Evolutionary conservation across 2,797 vertebrate species (phyloP), one percentile per base, ranked within the genome.

Genomic region (Neosilurus hyrtlii): DNA sequence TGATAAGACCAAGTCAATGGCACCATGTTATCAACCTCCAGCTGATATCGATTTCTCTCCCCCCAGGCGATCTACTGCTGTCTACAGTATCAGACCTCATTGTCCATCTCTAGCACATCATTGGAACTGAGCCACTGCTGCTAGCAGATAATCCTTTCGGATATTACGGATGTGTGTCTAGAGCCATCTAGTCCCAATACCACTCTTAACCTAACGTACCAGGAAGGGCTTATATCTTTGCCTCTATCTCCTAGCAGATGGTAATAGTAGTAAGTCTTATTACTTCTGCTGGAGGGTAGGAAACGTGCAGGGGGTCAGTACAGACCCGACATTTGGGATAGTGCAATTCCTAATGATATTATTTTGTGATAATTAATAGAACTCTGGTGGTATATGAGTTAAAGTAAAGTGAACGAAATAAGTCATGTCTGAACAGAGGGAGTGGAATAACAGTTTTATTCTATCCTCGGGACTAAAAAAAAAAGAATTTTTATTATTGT

Each of bases 1-100:
- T 52, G 85, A 85, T 84, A 86, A 88, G 86, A 81, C 76, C 37
- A 83, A 87, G 87, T 86, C 83, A 85, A 83, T 86, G 87, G 82
- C 83, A 83, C 85, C 37, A 70, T 81, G 85, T 86, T 88, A 86
- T 88, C 85, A 85, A 73, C 59, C 83, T 83, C 74, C 70, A 79
- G 52, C 74, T 82, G 82, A 77, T 88, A 88, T 88, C 72, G 87
- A 88, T 88, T 72, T n/a, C 79, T 65, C 70, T 66, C 84, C 78
- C 83, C 83, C 73, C 78, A 52, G 83, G 83, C 73, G 63, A 85
- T 66, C 85, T 81, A 70, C 68, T 74, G 75, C 79, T 43, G 81
- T 85, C 83, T 79, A 82, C 85, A 82, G 59, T 82, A 86, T 85
- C 83, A 83, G 77, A 86, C 79, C 59, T 35, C 76, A 80, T 85